phyloP scores from a whole-genome alignment of 2,113 vertebrate genomes.

The Puffinus mauretanicus region DNA sequence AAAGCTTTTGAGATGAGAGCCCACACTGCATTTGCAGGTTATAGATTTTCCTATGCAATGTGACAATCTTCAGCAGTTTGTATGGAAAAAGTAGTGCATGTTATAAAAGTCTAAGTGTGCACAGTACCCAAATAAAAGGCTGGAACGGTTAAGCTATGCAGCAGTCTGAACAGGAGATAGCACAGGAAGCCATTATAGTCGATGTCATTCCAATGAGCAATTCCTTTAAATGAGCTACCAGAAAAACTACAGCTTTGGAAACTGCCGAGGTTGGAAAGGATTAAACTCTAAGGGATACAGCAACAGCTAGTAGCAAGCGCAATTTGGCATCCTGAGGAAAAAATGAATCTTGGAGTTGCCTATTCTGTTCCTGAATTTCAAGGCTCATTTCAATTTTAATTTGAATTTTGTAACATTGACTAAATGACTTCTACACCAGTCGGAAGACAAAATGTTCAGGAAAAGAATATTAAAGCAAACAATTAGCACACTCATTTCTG shows the following conservation, averaged over 20 bases:
- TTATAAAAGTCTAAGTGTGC: neutral
- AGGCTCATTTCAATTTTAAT: conserved; percentile 53
- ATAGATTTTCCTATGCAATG: neutral
- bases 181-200: neutral
- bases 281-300: conserved; percentile 16
- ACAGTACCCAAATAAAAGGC: neutral
- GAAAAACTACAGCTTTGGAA: conserved; percentile 14
- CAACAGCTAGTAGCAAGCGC: neutral
- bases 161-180: neutral
- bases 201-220: neutral
- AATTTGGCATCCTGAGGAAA: conserved; percentile 21
- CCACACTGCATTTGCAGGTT: neutral
- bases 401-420: conserved; percentile 5
- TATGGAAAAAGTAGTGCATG: neutral
- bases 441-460: conserved; percentile 28
- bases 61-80: neutral
- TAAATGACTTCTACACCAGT: conserved; percentile 22
- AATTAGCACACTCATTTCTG: neutral
- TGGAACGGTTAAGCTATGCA: neutral
- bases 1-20: neutral
- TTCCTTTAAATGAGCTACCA: neutral
- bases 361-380: conserved; percentile 17
- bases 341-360: conserved; percentile 6
- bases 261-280: neutral
- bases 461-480: conserved; percentile 60